These are phyloP conservation scores for Parapsyche elsis DNA, from an alignment of 1,140 invertebrate species.

Conservation along the genomic window DNA sequence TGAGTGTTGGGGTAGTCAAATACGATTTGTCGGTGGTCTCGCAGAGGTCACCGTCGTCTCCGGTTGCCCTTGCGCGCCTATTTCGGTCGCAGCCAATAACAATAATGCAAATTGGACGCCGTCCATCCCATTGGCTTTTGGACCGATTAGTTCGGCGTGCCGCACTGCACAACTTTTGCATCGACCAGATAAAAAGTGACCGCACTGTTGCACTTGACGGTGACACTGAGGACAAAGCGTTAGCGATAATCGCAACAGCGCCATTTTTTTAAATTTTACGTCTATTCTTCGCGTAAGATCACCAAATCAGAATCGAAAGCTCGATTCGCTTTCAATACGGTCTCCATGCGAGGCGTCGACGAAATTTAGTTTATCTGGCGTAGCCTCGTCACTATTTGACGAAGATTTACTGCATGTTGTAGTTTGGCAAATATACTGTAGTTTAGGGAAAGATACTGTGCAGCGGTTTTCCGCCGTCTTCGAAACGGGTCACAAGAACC, in stretches of 20 bases:
- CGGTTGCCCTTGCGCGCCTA: constrained; percentile 10
- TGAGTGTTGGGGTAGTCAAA: neutral
- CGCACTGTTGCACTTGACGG: neutral
- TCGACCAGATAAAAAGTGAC: neutral
- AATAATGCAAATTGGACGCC: constrained; percentile 15
- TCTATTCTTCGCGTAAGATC: too few species aligned
- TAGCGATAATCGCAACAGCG: neutral
- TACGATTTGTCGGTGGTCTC: neutral
- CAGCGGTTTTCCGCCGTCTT: too few species aligned
- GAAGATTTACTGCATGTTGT: too few species aligned
- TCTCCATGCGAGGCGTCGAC: too few species aligned
- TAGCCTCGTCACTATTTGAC: too few species aligned
- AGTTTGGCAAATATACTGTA: too few species aligned
- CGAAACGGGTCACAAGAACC: too few species aligned
- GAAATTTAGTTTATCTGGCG: too few species aligned
- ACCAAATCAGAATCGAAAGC: too few species aligned
- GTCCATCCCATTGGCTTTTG: constrained; percentile 17
- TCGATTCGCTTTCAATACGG: too few species aligned
- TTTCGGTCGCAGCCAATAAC: constrained; percentile 19
- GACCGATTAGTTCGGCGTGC: neutral
- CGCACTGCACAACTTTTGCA: neutral
- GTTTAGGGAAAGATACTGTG: too few species aligned
- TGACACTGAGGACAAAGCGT: neutral
- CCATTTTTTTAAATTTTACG: too few species aligned
- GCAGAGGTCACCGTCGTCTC: constrained; percentile 1